Percentiles rank a stretch among this genome's conserved stretches.
Conservation (phyloP, 1,140 invertebrate species). For the Limonius californicus region DNA sequence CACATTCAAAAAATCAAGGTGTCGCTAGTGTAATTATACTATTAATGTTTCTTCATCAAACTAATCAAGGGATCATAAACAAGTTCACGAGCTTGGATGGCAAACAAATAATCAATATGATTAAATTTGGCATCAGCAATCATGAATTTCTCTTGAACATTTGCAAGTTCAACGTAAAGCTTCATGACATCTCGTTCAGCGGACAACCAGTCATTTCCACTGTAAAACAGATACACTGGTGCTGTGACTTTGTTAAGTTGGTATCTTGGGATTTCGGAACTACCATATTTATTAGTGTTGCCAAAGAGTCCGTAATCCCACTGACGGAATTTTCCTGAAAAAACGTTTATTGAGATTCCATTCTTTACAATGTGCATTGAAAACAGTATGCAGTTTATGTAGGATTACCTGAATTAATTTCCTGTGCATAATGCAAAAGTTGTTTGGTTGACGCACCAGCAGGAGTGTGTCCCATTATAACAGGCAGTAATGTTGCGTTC, state of each 20-base stretch:
- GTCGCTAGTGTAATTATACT: too few species aligned
- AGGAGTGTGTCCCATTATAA: slow-evolving; percentile 68
- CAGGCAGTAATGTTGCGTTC: slow-evolving; percentile 56
- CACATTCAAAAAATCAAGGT: too few species aligned
- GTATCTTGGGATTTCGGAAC: slow-evolving; percentile 50
- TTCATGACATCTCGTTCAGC: slow-evolving; percentile 36
- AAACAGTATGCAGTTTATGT: too few species aligned
- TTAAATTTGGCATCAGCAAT: slow-evolving; percentile 54
- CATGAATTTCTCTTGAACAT: slow-evolving; percentile 48
- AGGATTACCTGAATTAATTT: slow-evolving; percentile 41
- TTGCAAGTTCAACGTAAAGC: slow-evolving; percentile 47
- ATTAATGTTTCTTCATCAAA: too few species aligned
- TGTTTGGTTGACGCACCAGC: slow-evolving; percentile 74
- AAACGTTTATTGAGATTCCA: too few species aligned
- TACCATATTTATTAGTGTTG: slow-evolving; percentile 19
- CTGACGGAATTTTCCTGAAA: slow-evolving; percentile 55
- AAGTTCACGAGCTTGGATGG: slow-evolving; percentile 46
- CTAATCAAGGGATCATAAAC: too few species aligned
- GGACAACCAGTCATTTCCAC: slow-evolving; percentile 50
- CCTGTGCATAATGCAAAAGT: slow-evolving; percentile 64
- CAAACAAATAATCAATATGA: slow-evolving; percentile 61
- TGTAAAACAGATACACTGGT: slow-evolving; percentile 54
- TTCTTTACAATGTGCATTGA: too few species aligned
- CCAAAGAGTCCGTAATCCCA: slow-evolving; percentile 58
- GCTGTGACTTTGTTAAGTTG: slow-evolving; percentile 56